Evolutionary conservation across 2,888 invertebrate genomes (phyloP).

Genomic region (Tiliacea aurago): DNA sequence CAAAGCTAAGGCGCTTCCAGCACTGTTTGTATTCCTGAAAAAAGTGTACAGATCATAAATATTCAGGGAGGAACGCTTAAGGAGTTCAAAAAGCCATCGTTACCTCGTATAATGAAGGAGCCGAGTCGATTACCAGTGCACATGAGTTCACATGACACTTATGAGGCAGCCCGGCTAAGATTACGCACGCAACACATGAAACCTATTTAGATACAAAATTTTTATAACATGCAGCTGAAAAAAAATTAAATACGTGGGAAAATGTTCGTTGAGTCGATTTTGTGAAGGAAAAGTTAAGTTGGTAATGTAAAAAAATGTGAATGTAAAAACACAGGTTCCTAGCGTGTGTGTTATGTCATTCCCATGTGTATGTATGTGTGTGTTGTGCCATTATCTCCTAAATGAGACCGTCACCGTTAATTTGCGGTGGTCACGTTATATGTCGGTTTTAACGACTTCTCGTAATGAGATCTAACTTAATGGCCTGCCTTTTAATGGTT

Average conservation of each 20-base stretch:
- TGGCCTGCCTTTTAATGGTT: slow-evolving; percentile 24
- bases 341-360: slow-evolving; percentile 10
- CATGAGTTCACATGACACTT: slow-evolving; percentile 71
- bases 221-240: slow-evolving; percentile 24
- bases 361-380: not conserved
- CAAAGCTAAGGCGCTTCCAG: not conserved
- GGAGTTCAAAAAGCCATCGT: slow-evolving; percentile 66
- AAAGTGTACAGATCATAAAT: slow-evolving; percentile 28
- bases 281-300: slow-evolving; percentile 15
- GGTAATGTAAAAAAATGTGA: not conserved
- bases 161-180: slow-evolving; percentile 64
- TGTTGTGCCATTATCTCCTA: slow-evolving; percentile 33
- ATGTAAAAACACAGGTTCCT: not conserved
- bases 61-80: slow-evolving; percentile 31
- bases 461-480: slow-evolving; percentile 46
- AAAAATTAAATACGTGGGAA: not conserved
- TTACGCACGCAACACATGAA: slow-evolving; percentile 73
- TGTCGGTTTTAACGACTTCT: slow-evolving; percentile 46
- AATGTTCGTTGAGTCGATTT: not conserved
- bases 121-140: slow-evolving; percentile 72
- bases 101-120: slow-evolving; percentile 63
- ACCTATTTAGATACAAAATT: slow-evolving; percentile 56
- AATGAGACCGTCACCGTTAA: slow-evolving; percentile 33
- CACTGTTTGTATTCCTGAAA: not conserved
- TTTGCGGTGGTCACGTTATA: slow-evolving; percentile 32